phyloP scores from a whole-genome alignment of 2,797 vertebrate genomes.

The Eulemur rubriventer region DNA sequence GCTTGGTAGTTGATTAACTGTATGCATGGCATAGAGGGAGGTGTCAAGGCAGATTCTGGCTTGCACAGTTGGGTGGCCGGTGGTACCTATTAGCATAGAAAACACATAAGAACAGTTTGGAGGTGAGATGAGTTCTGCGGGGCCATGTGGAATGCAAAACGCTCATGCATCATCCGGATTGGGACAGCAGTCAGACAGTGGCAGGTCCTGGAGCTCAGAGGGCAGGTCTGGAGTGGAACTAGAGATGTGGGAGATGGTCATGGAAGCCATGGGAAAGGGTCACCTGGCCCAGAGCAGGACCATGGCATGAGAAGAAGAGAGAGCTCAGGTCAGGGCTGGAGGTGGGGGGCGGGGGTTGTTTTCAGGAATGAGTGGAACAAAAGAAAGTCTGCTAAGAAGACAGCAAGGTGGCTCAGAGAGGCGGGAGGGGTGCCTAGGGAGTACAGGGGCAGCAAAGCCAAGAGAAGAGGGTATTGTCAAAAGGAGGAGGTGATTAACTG shows the following conservation, averaged over 20 bases:
- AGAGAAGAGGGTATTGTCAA: neutral
- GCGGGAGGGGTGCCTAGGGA: neutral
- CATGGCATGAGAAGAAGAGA: neutral
- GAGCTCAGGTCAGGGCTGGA: neutral
- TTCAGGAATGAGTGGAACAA: neutral
- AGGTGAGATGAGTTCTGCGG: neutral
- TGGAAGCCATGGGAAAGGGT: neutral
- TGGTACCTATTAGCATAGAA: neutral
- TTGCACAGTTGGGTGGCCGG: neutral
- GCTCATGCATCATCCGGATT: neutral
- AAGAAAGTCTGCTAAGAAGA: neutral
- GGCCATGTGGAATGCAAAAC: neutral
- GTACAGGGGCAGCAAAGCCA: neutral
- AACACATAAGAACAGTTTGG: neutral
- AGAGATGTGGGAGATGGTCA: neutral
- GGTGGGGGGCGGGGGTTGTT: neutral
- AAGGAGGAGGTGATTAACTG: neutral
- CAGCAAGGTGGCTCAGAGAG: neutral
- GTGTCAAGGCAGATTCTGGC: neutral
- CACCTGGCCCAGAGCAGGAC: neutral
- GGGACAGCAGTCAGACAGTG: neutral
- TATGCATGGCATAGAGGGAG: neutral
- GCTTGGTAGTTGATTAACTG: neutral
- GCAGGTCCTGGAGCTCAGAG: neutral
- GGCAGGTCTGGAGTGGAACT: neutral